Conservation (phyloP, 2,888 invertebrate genomes). For the Ophioninae sp. region DNA sequence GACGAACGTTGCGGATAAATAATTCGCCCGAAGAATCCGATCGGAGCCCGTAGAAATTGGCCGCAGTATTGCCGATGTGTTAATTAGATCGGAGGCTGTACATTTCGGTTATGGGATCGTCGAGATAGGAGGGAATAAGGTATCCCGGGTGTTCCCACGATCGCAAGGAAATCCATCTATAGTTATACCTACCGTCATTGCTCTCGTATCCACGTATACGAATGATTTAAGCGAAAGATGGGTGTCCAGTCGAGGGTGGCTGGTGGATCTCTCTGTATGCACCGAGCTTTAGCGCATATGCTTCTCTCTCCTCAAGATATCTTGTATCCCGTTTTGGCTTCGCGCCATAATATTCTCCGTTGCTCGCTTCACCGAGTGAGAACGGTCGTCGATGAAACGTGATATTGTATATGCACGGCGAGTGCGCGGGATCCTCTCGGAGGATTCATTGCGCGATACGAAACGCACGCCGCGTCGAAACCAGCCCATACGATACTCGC, state of each 20-base stretch:
- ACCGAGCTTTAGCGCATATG: conserved; percentile 42
- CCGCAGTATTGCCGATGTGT: conserved; percentile 15
- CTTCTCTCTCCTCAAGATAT: conserved; percentile 57
- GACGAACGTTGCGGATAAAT: too few species aligned
- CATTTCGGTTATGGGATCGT: conserved; percentile 18
- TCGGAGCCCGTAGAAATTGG: conserved; percentile 12
- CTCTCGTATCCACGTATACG: neutral
- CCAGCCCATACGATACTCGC: conserved; percentile 18
- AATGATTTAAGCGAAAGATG: conserved; percentile 34
- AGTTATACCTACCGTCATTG: too few species aligned
- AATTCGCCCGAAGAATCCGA: too few species aligned
- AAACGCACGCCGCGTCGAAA: conserved; percentile 40
- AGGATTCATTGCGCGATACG: conserved; percentile 43
- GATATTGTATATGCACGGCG: conserved; percentile 50
- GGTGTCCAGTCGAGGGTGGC: conserved; percentile 28
- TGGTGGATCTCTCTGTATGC: conserved; percentile 19
- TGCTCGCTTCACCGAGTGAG: conserved; percentile 32
- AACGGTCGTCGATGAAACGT: conserved; percentile 59
- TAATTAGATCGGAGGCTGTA: conserved; percentile 3
- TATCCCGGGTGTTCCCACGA: conserved; percentile 53
- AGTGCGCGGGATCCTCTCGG: conserved; percentile 44
- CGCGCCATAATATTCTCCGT: conserved; percentile 50
- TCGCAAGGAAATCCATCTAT: conserved; percentile 21
- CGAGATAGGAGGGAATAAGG: conserved; percentile 34
- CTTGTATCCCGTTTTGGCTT: conserved; percentile 61